Evolutionary conservation across 2,113 vertebrate genomes (phyloP), one percentile per base, ranked within the genome.

Genomic region (Limanda limanda): DNA sequence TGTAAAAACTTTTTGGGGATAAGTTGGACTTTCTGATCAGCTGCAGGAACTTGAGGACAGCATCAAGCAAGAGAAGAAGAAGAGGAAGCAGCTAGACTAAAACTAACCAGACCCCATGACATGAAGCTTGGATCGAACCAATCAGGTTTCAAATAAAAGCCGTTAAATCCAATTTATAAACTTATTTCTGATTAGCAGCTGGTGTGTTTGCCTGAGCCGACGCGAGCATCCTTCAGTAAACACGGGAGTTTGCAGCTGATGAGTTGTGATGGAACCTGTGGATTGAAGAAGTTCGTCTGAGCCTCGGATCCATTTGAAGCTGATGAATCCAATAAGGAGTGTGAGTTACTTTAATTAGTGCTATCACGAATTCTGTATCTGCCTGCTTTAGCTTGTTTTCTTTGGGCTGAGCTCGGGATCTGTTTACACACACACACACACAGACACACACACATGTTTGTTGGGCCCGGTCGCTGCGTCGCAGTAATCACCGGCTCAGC

Each of bases 401-500:
- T 83, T 74, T 71, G 84, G 79, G 84, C 81, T 72, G 63, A 72
- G 78, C 82, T 70, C 48, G 40, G 59, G 66, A 78, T 79, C 71
- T 86, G 81, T 88, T 89, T 84, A 71, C 76, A 76, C 63, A 83
- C 66, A 81, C 62, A 72, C 59, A 72, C 68, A 81, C 66, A 70
- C 77, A 68, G 57, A 68, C 57, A 73, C 69, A 71, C 62, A 76
- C 58, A 31, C 31, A 7, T 40, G 88, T 88, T 79, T 90, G 78
- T 85, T 68, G 25, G 82, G 72, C 76, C 47, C 78, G 65, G 65
- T 55, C 69, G 67, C n/a, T 81, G 84, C 76, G 91, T 93, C 84
- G 78, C 94, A 91, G 87, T 93, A 95, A 96, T 95, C 89, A 81
- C 90, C 78, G 61, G 88, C 96, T 74, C 96, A 94, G 96, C 95